Base-by-base conservation (phyloP, 2,888 invertebrate species). In the Meteorus colon region DNA sequence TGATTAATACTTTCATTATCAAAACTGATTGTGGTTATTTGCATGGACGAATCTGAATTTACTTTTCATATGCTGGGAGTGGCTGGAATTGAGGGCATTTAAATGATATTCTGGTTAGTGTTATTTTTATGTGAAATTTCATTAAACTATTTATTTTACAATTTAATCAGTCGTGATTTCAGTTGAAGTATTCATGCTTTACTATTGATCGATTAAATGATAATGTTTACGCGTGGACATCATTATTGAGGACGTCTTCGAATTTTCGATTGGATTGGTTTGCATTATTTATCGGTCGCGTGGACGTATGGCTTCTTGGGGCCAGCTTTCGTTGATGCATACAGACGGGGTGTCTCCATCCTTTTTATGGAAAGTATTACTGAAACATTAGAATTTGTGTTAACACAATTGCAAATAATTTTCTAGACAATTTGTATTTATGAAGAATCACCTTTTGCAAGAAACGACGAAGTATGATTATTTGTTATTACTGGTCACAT, bases 401-500 rank as follows among this genome's bases (percentile, higher is more conserved):
- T 48, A 16, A 27, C 27, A 4, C n/a, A 71, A 81, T 70, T 6
- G 19, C 34, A 19, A 41, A 8, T 41, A 0, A 41, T 41, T 12
- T 12, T 12, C 41, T 12, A 6, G 8, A 8, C 41, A 8, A 12
- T 12, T 12, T 41, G 41, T 41, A 10, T 12, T 16, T 27, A 27
- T 27, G 12, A 59, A 69, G 12, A 2, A 19, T 29, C 51, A 66
- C 55, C 55, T 55, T 19, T 87, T 96, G 96, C 74, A 96, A 89
- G 60, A 96, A 91, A 89, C 96, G 95, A 16, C 95, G 90, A 14
- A 96, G 91, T 0, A 96, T 96, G 0, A 96, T 95, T 96, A 85
- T 94, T 94, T 19, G 94, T 92, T 89, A 94, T 92, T 63, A 92
- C 91, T 19, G 95, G 95, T 27, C 95, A 91, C 91, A 96, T 94